Conservation (phyloP, 2,888 invertebrate genomes). For the Tachina lurida region DNA sequence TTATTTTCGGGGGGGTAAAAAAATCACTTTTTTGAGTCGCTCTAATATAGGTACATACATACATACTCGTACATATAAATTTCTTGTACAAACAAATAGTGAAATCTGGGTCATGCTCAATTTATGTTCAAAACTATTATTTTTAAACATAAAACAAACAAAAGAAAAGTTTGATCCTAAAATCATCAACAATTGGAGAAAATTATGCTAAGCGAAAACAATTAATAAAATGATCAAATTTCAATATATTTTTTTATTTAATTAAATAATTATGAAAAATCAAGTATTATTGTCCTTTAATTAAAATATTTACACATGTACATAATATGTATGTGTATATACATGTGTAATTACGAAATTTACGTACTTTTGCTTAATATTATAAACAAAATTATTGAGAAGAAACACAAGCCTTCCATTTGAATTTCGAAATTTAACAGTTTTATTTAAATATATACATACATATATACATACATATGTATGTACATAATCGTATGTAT, state of each 20-base stretch:
- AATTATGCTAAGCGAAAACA: not conserved
- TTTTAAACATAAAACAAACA: slow-evolving; percentile 39
- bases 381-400: slow-evolving; percentile 14
- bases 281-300: too few relatives aligned
- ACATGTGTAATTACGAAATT: slow-evolving; percentile 15
- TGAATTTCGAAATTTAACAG: not conserved
- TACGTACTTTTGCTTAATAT: slow-evolving; percentile 5
- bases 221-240: too few relatives aligned
- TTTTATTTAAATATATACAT: slow-evolving; percentile 11
- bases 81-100: slow-evolving; percentile 2
- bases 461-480: not conserved
- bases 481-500: not conserved
- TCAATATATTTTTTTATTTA: too few relatives aligned
- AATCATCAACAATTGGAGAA: slow-evolving; percentile 16
- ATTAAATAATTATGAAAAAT: too few relatives aligned
- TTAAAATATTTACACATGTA: too few relatives aligned
- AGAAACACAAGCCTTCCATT: slow-evolving; percentile 25
- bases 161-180: slow-evolving; percentile 22
- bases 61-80: not conserved
- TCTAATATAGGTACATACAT: too few relatives aligned
- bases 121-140: slow-evolving; percentile 64
- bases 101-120: slow-evolving; percentile 64
- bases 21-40: too few relatives aligned
- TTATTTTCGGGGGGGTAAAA: too few relatives aligned
- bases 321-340: not conserved